These are phyloP conservation scores for Lepisosteus oculatus DNA, from an alignment of 2,113 vertebrate species.

Conservation along the genomic window DNA sequence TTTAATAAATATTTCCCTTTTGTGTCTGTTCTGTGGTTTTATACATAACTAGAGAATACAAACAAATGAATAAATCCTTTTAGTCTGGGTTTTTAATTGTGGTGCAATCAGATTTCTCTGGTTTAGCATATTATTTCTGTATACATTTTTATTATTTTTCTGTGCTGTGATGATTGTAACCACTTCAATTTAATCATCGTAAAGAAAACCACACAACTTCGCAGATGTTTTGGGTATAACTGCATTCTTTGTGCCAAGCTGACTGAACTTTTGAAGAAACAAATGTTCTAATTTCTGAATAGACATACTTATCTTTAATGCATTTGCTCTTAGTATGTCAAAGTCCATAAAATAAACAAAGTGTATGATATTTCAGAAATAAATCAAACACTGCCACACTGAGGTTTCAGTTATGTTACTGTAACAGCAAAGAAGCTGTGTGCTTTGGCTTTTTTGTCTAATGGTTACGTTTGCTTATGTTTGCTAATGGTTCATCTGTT, in stretches of 20 bases:
- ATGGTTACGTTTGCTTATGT: too few species aligned
- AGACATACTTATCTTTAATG: slow-evolving; percentile 26
- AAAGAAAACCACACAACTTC: slow-evolving; percentile 7
- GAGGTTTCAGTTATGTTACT: too few species aligned
- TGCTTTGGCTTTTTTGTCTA: too few species aligned
- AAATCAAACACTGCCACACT: too few species aligned
- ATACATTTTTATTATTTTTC: not conserved
- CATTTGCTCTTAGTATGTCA: slow-evolving; percentile 11
- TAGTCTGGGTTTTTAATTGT: not conserved
- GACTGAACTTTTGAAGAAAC: slow-evolving; percentile 21
- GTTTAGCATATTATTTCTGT: slow-evolving; percentile 15
- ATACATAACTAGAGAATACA: not conserved
- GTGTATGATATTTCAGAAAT: too few species aligned
- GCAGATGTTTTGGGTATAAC: slow-evolving; percentile 19
- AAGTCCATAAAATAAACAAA: too few species aligned
- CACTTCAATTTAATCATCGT: slow-evolving; percentile 20
- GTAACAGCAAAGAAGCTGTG: too few species aligned
- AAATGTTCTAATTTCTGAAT: slow-evolving; percentile 17
- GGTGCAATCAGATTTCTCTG: slow-evolving; percentile 4
- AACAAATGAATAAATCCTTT: not conserved
- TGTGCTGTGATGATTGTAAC: slow-evolving; percentile 10
- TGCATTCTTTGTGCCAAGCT: slow-evolving; percentile 24
- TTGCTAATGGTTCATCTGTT: too few species aligned
- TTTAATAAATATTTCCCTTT: too few species aligned
- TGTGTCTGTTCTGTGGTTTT: not conserved